Conservation (phyloP, 2,113 vertebrate genomes). For the Ginglymostoma cirratum region DNA sequence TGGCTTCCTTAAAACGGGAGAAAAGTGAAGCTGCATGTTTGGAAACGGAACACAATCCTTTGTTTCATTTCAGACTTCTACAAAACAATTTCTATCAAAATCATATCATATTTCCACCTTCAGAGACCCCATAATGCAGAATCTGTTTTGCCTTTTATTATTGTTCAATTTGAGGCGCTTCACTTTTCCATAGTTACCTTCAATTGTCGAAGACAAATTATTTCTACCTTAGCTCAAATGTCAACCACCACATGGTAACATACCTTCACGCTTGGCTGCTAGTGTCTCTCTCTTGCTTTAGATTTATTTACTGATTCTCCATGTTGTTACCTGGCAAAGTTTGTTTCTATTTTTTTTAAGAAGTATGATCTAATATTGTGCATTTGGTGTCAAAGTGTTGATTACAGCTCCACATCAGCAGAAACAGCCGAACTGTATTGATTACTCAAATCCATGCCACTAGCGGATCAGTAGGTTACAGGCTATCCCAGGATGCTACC, state of each 20-base stretch:
- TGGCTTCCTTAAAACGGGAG: too few species aligned
- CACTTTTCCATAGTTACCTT: background rate
- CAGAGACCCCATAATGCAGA: background rate
- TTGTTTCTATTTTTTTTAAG: background rate
- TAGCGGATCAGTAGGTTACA: background rate
- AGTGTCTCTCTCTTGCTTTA: background rate
- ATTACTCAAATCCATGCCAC: background rate
- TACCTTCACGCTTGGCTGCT: background rate
- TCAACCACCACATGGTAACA: background rate
- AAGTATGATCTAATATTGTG: background rate
- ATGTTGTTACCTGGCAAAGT: background rate
- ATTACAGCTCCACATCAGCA: background rate
- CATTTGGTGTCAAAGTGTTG: background rate
- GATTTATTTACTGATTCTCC: background rate
- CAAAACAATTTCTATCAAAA: background rate
- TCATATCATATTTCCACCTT: background rate
- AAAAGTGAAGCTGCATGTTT: background rate
- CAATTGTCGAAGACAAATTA: slow-evolving; percentile 15
- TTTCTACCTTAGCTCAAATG: slow-evolving; percentile 12
- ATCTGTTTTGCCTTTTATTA: background rate
- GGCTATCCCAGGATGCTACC: background rate
- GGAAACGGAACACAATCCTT: background rate
- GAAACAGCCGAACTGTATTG: background rate
- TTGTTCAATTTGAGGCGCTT: background rate
- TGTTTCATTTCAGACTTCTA: background rate